Evolutionary conservation across 2,888 invertebrate species (phyloP).

Genomic region (Eubasilissa splendida): DNA sequence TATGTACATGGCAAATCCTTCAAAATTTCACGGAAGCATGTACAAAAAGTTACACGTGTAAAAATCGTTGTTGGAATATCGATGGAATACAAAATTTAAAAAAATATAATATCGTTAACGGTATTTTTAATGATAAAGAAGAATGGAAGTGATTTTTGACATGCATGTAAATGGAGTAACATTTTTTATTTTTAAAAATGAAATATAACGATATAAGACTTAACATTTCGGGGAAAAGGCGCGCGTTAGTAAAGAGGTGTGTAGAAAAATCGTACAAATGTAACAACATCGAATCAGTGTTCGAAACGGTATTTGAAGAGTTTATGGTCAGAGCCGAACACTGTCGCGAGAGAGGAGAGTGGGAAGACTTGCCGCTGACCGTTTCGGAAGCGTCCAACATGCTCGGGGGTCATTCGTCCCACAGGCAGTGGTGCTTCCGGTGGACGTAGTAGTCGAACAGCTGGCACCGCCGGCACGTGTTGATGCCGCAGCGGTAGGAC

Average conservation of each 20-base stretch:
- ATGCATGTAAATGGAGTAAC: neutral
- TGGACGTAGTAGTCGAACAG: constrained; percentile 89
- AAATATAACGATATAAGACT: neutral
- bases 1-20: neutral
- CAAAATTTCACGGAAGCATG: neutral
- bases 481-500: constrained; percentile 94
- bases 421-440: constrained; percentile 86
- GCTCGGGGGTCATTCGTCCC: constrained; percentile 79
- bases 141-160: neutral
- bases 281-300: neutral
- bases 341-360: constrained; percentile 2
- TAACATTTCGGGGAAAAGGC: neutral
- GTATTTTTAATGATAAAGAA: neutral
- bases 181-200: neutral
- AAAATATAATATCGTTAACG: constrained; percentile 10
- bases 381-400: neutral
- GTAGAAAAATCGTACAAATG: constrained; percentile 11
- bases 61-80: constrained; percentile 8
- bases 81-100: constrained; percentile 1
- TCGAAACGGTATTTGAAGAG: neutral
- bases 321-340: neutral
- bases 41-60: constrained; percentile 3
- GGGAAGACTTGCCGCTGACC: neutral
- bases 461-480: constrained; percentile 93
- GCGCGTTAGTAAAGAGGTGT: neutral